A percentile compares a stretch with the other conserved stretches of the same genome.
These are phyloP conservation scores for Ichneumoninae sp. DNA, from an alignment of 2,888 invertebrate genomes.

Conservation along the genomic window DNA sequence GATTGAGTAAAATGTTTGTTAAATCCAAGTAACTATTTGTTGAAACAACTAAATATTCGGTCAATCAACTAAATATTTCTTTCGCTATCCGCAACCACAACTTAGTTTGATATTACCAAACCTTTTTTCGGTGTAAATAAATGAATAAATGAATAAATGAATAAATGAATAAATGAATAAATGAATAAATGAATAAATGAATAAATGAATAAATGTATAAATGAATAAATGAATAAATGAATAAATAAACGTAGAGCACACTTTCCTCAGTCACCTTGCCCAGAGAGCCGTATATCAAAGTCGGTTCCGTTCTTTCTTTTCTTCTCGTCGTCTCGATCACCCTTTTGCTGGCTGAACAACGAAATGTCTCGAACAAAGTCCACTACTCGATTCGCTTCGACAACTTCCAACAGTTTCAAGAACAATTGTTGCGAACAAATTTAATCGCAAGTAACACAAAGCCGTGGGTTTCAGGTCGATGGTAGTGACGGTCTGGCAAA, in stretches of 20 bases:
- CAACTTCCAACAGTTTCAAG: constrained; percentile 18
- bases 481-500: constrained; percentile 62
- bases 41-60: too few relatives aligned
- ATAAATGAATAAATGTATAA: neutral
- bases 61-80: too few relatives aligned
- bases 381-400: constrained; percentile 27
- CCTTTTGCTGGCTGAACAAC: constrained; percentile 13
- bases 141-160: neutral
- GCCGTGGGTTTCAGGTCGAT: constrained; percentile 30
- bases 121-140: too few relatives aligned
- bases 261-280: neutral
- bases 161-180: neutral
- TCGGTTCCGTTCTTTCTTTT: neutral
- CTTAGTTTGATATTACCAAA: too few relatives aligned
- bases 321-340: neutral
- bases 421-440: constrained; percentile 67
- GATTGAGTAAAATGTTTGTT: too few relatives aligned
- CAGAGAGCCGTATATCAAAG: neutral
- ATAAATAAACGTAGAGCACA: neutral
- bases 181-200: neutral
- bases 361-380: constrained; percentile 51
- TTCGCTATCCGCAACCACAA: too few relatives aligned
- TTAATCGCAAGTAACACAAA: constrained; percentile 71
- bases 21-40: too few relatives aligned
- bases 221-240: neutral